Evolutionary conservation across 2,888 invertebrate genomes (phyloP).

Genomic region (Xestia rhomboidea): DNA sequence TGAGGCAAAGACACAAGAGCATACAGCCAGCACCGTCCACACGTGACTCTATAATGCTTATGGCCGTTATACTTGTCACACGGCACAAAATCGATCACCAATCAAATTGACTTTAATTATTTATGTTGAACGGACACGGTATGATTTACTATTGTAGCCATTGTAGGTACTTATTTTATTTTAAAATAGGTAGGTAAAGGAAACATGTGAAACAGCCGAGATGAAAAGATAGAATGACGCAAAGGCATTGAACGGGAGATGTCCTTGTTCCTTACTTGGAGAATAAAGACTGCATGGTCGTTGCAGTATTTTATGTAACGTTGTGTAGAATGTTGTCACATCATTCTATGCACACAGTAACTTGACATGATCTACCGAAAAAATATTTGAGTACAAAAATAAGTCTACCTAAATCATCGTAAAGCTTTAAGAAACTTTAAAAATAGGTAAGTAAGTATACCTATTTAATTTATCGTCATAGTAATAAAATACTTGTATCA

Average conservation of each 20-base stretch:
- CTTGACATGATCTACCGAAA: neutral
- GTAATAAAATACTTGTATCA: neutral
- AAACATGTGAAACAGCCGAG: constrained; percentile 39
- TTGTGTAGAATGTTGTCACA: neutral
- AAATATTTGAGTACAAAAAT: neutral
- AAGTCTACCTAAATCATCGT: neutral
- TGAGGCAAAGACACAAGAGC: constrained; percentile 39
- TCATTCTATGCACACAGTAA: neutral
- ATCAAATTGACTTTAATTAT: constrained; percentile 69
- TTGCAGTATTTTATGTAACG: neutral
- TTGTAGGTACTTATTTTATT: constrained; percentile 4
- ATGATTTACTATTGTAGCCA: constrained; percentile 16
- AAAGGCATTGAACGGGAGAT: constrained; percentile 43
- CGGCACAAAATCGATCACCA: constrained; percentile 78
- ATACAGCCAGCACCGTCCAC: constrained; percentile 73
- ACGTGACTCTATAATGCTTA: constrained; percentile 74
- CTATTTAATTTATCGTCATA: too few species aligned
- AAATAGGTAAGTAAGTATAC: neutral
- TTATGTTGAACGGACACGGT: constrained; percentile 42
- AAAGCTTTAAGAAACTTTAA: neutral
- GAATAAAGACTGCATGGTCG: constrained; percentile 34
- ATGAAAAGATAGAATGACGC: constrained; percentile 67
- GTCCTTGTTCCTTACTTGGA: constrained; percentile 68
- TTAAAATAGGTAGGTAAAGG: constrained; percentile 16
- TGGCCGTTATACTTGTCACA: constrained; percentile 68